A percentile compares a stretch with the other conserved stretches of the same genome.
These are phyloP conservation scores for Pteronura brasiliensis DNA, from an alignment of 2,113 vertebrate species.

Conservation along the genomic window DNA sequence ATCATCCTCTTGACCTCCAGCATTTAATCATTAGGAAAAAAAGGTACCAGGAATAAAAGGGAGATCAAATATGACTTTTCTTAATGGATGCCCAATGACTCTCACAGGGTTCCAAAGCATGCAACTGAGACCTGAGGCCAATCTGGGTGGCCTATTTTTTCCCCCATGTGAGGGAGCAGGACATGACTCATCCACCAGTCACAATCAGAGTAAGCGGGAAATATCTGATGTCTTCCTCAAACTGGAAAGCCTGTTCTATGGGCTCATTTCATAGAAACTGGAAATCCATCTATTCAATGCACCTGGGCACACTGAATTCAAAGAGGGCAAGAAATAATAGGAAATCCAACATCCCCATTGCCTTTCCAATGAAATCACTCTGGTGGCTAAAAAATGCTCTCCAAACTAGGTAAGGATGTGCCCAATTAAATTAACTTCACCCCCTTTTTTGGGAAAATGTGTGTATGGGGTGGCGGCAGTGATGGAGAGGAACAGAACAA, in stretches of 20 bases:
- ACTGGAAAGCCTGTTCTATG: neutral
- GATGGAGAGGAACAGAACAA: neutral
- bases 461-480: accelerated
- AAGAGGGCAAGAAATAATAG: neutral
- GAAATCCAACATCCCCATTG: neutral
- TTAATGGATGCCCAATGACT: neutral
- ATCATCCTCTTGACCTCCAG: neutral
- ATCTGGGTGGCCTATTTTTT: neutral
- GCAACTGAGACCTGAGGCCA: neutral
- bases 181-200: neutral
- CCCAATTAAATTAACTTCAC: neutral
- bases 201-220: neutral
- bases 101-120: neutral
- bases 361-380: neutral
- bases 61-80: neutral
- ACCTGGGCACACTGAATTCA: neutral
- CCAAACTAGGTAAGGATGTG: neutral
- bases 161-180: neutral
- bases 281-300: neutral
- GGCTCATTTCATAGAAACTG: neutral
- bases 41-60: neutral
- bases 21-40: neutral
- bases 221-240: neutral
- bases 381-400: neutral
- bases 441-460: neutral